Percentiles rank a stretch among this genome's conserved stretches.
Evolutionary conservation across 2,888 invertebrate species (phyloP).

Genomic region (Tiphia femorata): DNA sequence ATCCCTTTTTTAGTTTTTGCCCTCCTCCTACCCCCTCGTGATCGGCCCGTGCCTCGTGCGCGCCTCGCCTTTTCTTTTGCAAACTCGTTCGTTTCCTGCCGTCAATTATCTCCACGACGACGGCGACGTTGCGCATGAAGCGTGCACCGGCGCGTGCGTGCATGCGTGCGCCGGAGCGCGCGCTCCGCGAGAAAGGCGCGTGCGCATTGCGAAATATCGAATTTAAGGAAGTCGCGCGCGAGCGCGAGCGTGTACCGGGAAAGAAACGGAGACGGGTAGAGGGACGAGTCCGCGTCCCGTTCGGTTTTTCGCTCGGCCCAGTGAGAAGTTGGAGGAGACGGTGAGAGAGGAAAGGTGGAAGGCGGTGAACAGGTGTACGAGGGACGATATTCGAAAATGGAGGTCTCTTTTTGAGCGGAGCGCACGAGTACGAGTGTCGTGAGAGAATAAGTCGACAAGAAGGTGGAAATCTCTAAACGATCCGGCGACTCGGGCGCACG

Average conservation of each 20-base stretch:
- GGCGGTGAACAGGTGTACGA: background rate
- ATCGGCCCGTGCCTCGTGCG: no score
- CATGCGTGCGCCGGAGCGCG: slow-evolving; percentile 37
- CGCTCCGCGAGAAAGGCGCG: slow-evolving; percentile 50
- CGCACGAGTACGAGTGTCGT: no score
- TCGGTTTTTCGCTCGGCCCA: no score
- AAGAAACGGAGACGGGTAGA: background rate
- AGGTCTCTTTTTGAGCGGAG: no score
- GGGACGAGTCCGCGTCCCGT: no score
- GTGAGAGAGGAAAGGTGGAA: slow-evolving; percentile 39
- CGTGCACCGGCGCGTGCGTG: slow-evolving; percentile 25
- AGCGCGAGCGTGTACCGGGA: background rate
- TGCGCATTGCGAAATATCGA: slow-evolving; percentile 50
- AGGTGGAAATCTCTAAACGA: slow-evolving; percentile 9
- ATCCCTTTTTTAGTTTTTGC: no score
- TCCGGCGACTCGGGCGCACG: slow-evolving; percentile 5
- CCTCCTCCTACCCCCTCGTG: no score
- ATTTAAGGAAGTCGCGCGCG: slow-evolving; percentile 45
- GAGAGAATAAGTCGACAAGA: no score
- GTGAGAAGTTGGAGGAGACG: slow-evolving; percentile 2
- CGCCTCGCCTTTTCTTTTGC: slow-evolving; percentile 21
- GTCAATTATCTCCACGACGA: slow-evolving; percentile 42
- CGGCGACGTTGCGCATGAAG: slow-evolving; percentile 27
- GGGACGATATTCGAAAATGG: slow-evolving; percentile 37
- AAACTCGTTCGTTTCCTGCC: slow-evolving; percentile 33